Evolutionary conservation across 1,140 invertebrate species (phyloP).

Genomic region (Colletes latitarsis): DNA sequence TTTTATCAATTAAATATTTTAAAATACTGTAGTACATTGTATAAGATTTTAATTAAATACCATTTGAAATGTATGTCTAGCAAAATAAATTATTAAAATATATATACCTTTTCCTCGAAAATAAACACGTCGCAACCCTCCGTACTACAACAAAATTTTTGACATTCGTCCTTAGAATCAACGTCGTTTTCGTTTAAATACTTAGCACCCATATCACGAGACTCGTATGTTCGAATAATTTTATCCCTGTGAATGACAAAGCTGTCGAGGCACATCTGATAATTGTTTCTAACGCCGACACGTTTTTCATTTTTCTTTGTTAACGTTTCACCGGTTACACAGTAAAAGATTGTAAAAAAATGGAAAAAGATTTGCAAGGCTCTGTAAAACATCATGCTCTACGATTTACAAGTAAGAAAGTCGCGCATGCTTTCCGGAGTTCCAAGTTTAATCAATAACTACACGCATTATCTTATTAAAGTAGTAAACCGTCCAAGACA

Average conservation of each 20-base stretch:
- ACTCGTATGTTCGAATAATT: slow-evolving; percentile 95
- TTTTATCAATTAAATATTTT: slow-evolving; percentile 8
- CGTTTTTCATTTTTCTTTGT: slow-evolving; percentile 64
- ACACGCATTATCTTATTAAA: slow-evolving; percentile 19
- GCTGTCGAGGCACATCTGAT: slow-evolving; percentile 82
- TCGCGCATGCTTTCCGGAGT: slow-evolving; percentile 27
- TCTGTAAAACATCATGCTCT: slow-evolving; percentile 69
- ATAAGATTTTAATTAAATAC: no score
- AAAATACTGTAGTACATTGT: no score
- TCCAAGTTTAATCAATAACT: slow-evolving; percentile 48
- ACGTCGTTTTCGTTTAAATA: slow-evolving; percentile 93
- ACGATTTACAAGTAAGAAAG: slow-evolving; percentile 19
- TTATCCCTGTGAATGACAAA: slow-evolving; percentile 94
- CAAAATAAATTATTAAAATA: neutral
- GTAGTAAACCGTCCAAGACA: neutral
- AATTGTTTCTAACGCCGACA: slow-evolving; percentile 52
- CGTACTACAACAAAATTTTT: slow-evolving; percentile 92
- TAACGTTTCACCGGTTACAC: slow-evolving; percentile 54
- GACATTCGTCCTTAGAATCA: slow-evolving; percentile 89
- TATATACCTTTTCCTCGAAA: slow-evolving; percentile 92
- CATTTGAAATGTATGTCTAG: no score
- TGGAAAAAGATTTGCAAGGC: slow-evolving; percentile 66
- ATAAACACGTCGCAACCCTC: slow-evolving; percentile 94
- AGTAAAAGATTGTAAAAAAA: slow-evolving; percentile 69
- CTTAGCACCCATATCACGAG: slow-evolving; percentile 91